Evolutionary conservation across 2,797 vertebrate genomes (phyloP), one percentile per base, ranked within the genome.

Genomic region (Acanthopagrus latus): DNA sequence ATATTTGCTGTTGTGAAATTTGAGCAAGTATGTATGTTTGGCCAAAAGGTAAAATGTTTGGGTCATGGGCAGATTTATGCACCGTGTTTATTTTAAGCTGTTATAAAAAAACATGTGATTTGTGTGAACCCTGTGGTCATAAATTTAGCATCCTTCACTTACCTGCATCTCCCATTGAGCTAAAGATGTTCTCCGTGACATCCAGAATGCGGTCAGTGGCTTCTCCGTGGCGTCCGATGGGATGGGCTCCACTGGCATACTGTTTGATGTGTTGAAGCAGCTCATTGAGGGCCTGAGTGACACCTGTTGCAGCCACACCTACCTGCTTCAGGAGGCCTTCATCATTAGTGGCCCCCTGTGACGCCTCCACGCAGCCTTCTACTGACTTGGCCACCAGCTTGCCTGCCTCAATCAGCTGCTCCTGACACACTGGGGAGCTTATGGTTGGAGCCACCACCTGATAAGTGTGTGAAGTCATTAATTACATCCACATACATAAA

Each of bases 151-250:
- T 62, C 17, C 10, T 29, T 27, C 64, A 79, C 96, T 93, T 86
- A 99, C 98, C 98, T 20, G 97, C 98, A 8, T 99, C 97, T 0
- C 98, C 98, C 98, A 99, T 99, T 14, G 97, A 99, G 93, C 97
- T 99, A 94, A 99, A 99, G 94, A 99, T 99, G 90, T 99, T 99
- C 92, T 99, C 98, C 0, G 98, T 99, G 81, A 99, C 98, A 0
- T 98, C 97, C 66, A 99, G 95, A 86, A 99, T 99, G 85, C 98
- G 98, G 92, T 99, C 98, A 0, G 98, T 99, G 78, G 98, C 98
- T 86, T 99, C 97, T 73, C 99, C 98, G 0, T 99, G 99, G 43
- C 97, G 96, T 10, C 98, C 98, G 0, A 98, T 96, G 1, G 98
- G 97, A 79, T 97, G 97, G 0, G 96, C 96, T 0, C 97, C 97